phyloP scores from a whole-genome alignment of 2,888 invertebrate species.

The Acronicta leporina region DNA sequence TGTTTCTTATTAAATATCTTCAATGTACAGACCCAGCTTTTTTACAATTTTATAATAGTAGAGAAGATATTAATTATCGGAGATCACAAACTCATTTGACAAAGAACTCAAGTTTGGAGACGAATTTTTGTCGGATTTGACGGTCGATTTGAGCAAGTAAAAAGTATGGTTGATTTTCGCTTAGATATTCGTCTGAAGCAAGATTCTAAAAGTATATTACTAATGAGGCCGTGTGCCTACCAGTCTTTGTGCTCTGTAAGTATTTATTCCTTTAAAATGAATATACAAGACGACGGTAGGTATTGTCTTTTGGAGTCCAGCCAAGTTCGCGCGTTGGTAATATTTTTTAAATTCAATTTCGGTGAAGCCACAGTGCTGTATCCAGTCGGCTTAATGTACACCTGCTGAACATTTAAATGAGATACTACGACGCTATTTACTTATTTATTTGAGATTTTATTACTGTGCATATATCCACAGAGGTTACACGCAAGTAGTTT shows the following conservation, averaged over 20 bases:
- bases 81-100: no score
- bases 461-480: conserved; percentile 54
- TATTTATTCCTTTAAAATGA: conserved; percentile 85
- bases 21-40: no score
- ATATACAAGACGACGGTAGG: conserved; percentile 81
- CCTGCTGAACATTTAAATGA: conserved; percentile 87
- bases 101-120: no score
- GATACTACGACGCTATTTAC: conserved; percentile 77
- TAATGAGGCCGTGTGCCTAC: conserved; percentile 69
- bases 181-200: conserved; percentile 18
- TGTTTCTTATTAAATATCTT: no score
- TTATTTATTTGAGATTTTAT: conserved; percentile 75
- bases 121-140: no score
- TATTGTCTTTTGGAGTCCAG: conserved; percentile 87
- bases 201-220: conserved; percentile 45
- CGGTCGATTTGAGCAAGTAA: no score
- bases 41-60: no score
- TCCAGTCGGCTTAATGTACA: conserved; percentile 86
- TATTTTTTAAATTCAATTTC: conserved; percentile 89
- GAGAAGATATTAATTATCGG: no score
- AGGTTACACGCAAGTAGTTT: conserved; percentile 6
- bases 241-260: conserved; percentile 65
- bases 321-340: conserved; percentile 86
- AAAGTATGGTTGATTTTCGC: conserved; percentile 8
- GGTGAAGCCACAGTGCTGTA: conserved; percentile 85